Evolutionary conservation across 2,797 vertebrate genomes (phyloP), one percentile per base, ranked within the genome.

Genomic region (Salarias fasciatus): DNA sequence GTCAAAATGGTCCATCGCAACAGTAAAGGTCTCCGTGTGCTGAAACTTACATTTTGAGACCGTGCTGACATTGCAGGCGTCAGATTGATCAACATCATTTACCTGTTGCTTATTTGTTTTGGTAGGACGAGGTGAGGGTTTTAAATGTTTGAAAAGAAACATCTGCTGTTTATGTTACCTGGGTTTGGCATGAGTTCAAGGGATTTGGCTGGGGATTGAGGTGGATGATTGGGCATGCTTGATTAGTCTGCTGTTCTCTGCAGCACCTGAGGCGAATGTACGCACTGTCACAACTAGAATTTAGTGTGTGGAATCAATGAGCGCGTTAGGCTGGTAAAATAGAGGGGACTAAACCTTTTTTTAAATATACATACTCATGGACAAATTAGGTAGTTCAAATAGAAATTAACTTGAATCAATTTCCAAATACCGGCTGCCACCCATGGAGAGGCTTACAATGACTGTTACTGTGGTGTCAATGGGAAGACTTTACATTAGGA

Each of bases 151-250:
- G 18, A 73, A 71, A 79, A 77, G 42, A 68, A 74, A 86, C 43
- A 76, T 78, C 70, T 90, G 78, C 64, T 91, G 85, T 91, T 91
- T 86, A 88, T 73, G 72, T 82, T 84, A 73, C 59, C 41, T 6
- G 11, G 13, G 53, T 29, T 44, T 91, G 86, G 83, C 75, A 12
- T 11, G 35, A 37, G 79, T 82, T 88, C 80, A 88, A 90, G 79
- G 80, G 63, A 69, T 85, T 80, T 83, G 77, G 55, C 72, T 66
- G 63, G 59, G 63, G 71, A 58, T 77, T 45, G 71, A 68, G 75
- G 78, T 70, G 56, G 67, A 72, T 78, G 79, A 89, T 63, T 84
- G 58, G 71, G 82, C 67, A 70, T 52, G 15, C 60, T 40, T 75
- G 62, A 89, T 86, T 76, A 74, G 73, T 60, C 68, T 51, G 50